Evolutionary conservation across 1,140 invertebrate genomes (phyloP).

Genomic region (Meloidogyne hapla): DNA sequence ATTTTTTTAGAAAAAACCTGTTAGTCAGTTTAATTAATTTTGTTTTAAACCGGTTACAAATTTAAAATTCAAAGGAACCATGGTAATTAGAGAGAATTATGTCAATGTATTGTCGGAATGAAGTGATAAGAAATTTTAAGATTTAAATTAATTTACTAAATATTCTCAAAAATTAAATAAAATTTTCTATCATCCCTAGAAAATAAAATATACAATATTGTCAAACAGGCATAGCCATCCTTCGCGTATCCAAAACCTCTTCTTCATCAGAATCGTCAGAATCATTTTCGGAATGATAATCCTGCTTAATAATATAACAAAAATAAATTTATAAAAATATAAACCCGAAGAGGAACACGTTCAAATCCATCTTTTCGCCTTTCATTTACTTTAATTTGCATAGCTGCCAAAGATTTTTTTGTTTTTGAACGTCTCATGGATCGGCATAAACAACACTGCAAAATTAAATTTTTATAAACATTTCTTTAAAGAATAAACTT

Average conservation of each 20-base stretch:
- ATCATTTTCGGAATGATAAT: slow-evolving; percentile 19
- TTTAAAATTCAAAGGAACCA: background rate
- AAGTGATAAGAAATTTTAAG: too few species aligned
- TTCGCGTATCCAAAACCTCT: slow-evolving; percentile 23
- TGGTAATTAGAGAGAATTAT: background rate
- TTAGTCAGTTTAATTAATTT: too few species aligned
- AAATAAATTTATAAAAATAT: slow-evolving; percentile 9
- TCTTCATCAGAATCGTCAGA: slow-evolving; percentile 34
- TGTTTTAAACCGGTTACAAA: background rate
- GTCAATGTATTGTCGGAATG: background rate
- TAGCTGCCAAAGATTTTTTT: background rate
- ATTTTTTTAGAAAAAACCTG: too few species aligned
- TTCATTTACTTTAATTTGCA: background rate
- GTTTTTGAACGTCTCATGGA: slow-evolving; percentile 17
- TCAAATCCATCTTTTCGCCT: slow-evolving; percentile 45
- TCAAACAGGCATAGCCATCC: slow-evolving; percentile 9
- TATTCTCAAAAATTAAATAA: background rate
- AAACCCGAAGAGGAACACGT: slow-evolving; percentile 50
- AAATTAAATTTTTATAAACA: background rate
- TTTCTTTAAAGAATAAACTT: slow-evolving; percentile 8
- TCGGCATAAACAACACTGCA: slow-evolving; percentile 35
- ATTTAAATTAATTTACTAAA: too few species aligned
- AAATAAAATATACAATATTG: background rate
- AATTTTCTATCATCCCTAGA: background rate
- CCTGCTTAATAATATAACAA: background rate